Percentiles rank a stretch among this genome's conserved stretches.
phyloP scores from a whole-genome alignment of 1,140 invertebrate genomes.

The Coelopa frigida region DNA sequence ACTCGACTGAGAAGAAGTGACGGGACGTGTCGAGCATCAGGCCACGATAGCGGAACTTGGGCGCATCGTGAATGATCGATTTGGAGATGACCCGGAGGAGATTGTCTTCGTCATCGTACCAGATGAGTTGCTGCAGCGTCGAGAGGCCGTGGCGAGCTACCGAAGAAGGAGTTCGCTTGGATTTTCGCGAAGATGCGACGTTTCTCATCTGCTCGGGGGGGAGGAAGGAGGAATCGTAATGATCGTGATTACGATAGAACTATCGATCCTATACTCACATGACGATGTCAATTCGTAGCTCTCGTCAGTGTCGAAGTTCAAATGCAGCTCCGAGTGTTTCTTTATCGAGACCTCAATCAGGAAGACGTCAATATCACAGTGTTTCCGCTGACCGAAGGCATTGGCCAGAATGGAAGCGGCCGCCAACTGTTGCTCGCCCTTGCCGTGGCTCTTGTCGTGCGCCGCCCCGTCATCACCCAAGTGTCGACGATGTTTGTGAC shows the following conservation, averaged over 20 bases:
- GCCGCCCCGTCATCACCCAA: conserved; percentile 1
- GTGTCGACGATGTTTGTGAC: conserved; percentile 3
- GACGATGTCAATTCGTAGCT: conserved; percentile 59
- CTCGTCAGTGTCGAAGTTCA: conserved; percentile 65
- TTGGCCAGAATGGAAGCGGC: conserved; percentile 19
- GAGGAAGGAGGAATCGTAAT: neutral
- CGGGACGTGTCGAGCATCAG: conserved; percentile 69
- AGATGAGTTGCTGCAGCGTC: conserved; percentile 70
- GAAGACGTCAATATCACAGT: conserved; percentile 46
- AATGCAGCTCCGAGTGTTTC: conserved; percentile 47
- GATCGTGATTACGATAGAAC: neutral
- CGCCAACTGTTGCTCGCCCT: conserved; percentile 9
- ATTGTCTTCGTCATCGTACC: conserved; percentile 59
- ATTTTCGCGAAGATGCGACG: conserved; percentile 55
- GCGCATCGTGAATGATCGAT: conserved; percentile 52
- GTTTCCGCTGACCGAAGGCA: conserved; percentile 21
- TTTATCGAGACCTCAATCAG: conserved; percentile 50
- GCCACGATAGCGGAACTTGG: conserved; percentile 59
- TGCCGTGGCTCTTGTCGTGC: conserved; percentile 3
- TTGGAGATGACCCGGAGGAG: conserved; percentile 55
- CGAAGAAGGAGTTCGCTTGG: conserved; percentile 62
- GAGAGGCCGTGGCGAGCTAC: conserved; percentile 71
- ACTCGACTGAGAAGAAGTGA: conserved; percentile 63
- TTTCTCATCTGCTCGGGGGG: conserved; percentile 34
- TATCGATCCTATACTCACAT: conserved; percentile 32